Conservation (phyloP, 2,888 invertebrate genomes). For the Melieria omissa region DNA sequence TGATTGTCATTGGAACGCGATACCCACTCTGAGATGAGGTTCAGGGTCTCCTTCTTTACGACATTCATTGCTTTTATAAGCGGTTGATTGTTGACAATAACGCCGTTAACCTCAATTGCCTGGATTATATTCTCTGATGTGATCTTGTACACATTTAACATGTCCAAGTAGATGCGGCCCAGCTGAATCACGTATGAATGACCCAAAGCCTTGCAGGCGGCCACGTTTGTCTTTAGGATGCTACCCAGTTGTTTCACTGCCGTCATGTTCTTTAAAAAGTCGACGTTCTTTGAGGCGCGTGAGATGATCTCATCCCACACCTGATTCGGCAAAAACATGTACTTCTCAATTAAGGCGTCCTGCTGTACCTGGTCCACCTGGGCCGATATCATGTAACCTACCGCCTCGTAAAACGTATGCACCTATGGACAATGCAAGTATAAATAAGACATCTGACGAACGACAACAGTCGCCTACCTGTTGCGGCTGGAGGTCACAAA, state of each 20-base stretch:
- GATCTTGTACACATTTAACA: slow-evolving; percentile 99
- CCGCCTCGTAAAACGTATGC: slow-evolving; percentile 99
- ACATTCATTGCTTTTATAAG: slow-evolving; percentile 98
- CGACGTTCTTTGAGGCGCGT: slow-evolving; percentile 96
- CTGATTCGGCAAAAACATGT: slow-evolving; percentile 97
- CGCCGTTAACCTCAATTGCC: slow-evolving; percentile 94
- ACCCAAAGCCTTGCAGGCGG: slow-evolving; percentile 98
- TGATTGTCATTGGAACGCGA: slow-evolving; percentile 88
- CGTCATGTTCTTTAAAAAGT: slow-evolving; percentile 94
- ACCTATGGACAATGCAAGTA: slow-evolving; percentile 52
- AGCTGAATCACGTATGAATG: slow-evolving; percentile 96
- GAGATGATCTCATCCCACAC: slow-evolving; percentile 98
- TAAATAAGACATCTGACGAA: not conserved
- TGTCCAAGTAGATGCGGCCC: slow-evolving; percentile 97
- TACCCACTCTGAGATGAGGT: slow-evolving; percentile 97
- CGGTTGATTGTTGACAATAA: slow-evolving; percentile 96
- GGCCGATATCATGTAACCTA: slow-evolving; percentile 98
- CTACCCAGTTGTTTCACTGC: slow-evolving; percentile 97
- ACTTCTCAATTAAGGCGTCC: slow-evolving; percentile 94
- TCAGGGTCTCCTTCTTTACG: slow-evolving; percentile 97
- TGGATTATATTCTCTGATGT: slow-evolving; percentile 95
- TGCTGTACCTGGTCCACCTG: slow-evolving; percentile 91
- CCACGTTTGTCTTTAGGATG: slow-evolving; percentile 98
- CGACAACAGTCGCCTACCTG: slow-evolving; percentile 74
- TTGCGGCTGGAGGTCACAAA: slow-evolving; percentile 97